Conservation (phyloP, 2,888 invertebrate genomes). For the Pollenia amentaria region DNA sequence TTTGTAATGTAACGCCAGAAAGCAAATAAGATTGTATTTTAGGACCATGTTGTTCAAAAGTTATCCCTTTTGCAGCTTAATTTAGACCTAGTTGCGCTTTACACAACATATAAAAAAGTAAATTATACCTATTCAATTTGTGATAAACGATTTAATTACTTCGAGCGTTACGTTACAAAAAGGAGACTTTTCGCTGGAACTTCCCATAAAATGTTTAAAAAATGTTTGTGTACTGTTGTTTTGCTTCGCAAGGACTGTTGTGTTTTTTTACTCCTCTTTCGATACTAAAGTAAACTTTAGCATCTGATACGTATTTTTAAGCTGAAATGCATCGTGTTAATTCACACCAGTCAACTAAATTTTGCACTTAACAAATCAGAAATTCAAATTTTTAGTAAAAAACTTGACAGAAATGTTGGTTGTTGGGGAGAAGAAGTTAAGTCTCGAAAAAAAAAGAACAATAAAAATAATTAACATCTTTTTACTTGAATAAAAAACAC, state of each 20-base stretch:
- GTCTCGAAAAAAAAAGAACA: not conserved
- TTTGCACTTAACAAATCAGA: constrained; percentile 53
- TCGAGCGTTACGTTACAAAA: too few relatives aligned
- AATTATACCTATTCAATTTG: too few relatives aligned
- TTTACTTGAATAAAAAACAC: constrained; percentile 20
- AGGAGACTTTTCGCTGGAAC: too few relatives aligned
- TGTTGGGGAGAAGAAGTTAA: too few relatives aligned
- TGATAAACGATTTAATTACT: too few relatives aligned
- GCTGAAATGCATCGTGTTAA: not conserved
- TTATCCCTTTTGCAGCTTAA: too few relatives aligned
- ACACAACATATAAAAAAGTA: too few relatives aligned
- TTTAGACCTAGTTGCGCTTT: too few relatives aligned
- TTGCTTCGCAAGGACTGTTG: not conserved
- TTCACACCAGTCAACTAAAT: constrained; percentile 34
- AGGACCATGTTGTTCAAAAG: too few relatives aligned
- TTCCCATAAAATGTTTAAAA: too few relatives aligned
- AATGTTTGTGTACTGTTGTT: not conserved
- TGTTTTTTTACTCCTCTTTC: not conserved
- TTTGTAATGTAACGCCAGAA: too few relatives aligned
- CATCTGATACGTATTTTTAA: constrained; percentile 44
- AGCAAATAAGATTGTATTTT: too few relatives aligned
- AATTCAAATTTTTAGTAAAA: constrained; percentile 8
- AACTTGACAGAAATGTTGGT: not conserved
- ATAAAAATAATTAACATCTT: constrained; percentile 42
- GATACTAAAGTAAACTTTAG: constrained; percentile 30